Evolutionary conservation across 2,797 vertebrate genomes (phyloP).

Genomic region (Coregonus ussuriensis): DNA sequence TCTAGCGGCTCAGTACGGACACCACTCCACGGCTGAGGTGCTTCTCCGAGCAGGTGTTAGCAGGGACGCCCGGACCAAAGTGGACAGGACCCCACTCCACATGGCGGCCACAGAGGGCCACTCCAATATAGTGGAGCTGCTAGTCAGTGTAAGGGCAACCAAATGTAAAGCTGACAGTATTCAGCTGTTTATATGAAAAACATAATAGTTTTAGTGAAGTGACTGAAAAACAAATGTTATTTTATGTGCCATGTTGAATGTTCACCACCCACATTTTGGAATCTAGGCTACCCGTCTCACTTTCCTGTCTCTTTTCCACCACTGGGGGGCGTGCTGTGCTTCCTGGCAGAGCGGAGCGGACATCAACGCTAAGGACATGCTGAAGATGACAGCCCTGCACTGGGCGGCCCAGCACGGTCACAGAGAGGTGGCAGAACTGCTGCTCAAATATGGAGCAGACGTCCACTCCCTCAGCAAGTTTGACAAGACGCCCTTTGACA

Average conservation of each 20-base stretch:
- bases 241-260: constrained; percentile 12
- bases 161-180: background rate
- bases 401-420: constrained; percentile 77
- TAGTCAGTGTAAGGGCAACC: constrained; percentile 61
- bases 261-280: background rate
- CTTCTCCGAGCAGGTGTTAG: constrained; percentile 79
- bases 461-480: constrained; percentile 77
- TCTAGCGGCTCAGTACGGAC: constrained; percentile 77
- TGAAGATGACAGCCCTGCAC: constrained; percentile 79
- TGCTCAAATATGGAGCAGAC: constrained; percentile 70
- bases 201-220: constrained; percentile 13
- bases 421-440: constrained; percentile 72
- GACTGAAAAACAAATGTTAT: constrained; percentile 10
- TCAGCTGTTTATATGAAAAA: constrained; percentile 12
- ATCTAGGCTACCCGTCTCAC: background rate
- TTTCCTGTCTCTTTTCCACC: constrained; percentile 10
- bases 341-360: constrained; percentile 71
- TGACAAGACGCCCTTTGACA: constrained; percentile 77
- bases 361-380: constrained; percentile 77
- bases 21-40: constrained; percentile 79
- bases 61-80: constrained; percentile 80
- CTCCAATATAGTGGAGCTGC: constrained; percentile 70
- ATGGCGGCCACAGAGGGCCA: constrained; percentile 59
- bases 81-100: constrained; percentile 82
- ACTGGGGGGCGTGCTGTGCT: constrained; percentile 14